Base-by-base conservation (phyloP, 2,888 invertebrate species). In the Tetropium fuscum region DNA sequence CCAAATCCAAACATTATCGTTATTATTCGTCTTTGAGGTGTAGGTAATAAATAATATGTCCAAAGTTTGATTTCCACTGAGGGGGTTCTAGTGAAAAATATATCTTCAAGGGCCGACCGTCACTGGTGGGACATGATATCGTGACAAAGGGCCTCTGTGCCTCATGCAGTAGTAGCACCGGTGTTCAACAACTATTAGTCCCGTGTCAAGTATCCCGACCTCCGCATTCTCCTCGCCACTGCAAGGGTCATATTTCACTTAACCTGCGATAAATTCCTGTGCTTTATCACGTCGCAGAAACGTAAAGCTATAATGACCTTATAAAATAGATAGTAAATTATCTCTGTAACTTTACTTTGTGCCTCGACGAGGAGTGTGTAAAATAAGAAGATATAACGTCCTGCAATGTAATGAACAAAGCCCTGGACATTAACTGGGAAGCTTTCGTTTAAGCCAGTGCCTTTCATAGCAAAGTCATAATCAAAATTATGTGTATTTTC, bases 201-300 rank as follows among this genome's bases (percentile, higher is more conserved):
- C 73, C 58, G 70, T 75, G 78, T 77, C 77, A 76, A 75, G 74
- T 74, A 71, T 64, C 64, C 47, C 68, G 68, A 63, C 69, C 65
- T 58, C 45, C 57, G 58, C 58, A 53, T 59, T 56, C 61, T 57
- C 63, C 57, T 56, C 56, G 69, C 66, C 68, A 72, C 70, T 60
- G 65, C 68, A 59, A 53, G 63, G 71, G 70, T 75, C 74, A 75
- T 76, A 71, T 75, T 77, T 77, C 77, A 76, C 74, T 75, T 74
- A 74, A 74, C 74, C 75, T 66, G 71, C 76, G 74, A 79, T 78
- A 78, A 79, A 79, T 78, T 77, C 72, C 70, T 58, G 53, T 64
- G 70, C 74, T 75, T 78, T 76, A 78, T 78, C 76, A 72, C 74
- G 66, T 66, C 60, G 45, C 49, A 63, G 64, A 66, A 75, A 69